Evolutionary conservation across 2,113 vertebrate genomes (phyloP).

Genomic region (Probosciger aterrimus): DNA sequence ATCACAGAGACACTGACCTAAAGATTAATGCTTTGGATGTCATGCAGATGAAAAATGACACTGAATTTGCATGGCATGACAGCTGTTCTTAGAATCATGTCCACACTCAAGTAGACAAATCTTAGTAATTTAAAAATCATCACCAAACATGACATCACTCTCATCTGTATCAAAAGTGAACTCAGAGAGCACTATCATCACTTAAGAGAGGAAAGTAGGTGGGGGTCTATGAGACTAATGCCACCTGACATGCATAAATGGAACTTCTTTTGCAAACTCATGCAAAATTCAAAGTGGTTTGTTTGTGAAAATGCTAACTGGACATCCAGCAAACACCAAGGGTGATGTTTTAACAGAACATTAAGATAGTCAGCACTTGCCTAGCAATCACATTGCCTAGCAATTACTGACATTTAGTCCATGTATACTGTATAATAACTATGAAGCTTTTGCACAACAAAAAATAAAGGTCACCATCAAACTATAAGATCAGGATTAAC

Average conservation of each 20-base stretch:
- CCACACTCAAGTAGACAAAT: neutral
- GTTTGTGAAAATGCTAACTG: neutral
- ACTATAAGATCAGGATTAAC: neutral
- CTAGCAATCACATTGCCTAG: too few species aligned
- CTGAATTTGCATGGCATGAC: neutral
- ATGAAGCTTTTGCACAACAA: neutral
- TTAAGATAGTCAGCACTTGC: neutral
- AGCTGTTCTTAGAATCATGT: neutral
- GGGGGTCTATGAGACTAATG: neutral
- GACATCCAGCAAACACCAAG: neutral
- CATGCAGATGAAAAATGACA: neutral
- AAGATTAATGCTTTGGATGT: neutral
- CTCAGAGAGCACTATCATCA: neutral
- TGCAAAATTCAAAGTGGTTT: neutral
- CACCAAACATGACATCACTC: neutral
- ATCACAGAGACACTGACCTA: neutral
- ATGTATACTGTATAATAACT: neutral
- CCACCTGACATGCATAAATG: rapidly evolving
- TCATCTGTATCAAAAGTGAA: neutral
- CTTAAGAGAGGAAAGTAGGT: neutral
- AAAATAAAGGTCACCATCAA: neutral
- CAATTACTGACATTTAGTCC: neutral
- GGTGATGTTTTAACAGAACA: neutral
- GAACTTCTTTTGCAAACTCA: neutral
- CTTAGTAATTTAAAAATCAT: neutral